Evolutionary conservation across 2,113 vertebrate species (phyloP).

Genomic region (Rutilus rutilus): DNA sequence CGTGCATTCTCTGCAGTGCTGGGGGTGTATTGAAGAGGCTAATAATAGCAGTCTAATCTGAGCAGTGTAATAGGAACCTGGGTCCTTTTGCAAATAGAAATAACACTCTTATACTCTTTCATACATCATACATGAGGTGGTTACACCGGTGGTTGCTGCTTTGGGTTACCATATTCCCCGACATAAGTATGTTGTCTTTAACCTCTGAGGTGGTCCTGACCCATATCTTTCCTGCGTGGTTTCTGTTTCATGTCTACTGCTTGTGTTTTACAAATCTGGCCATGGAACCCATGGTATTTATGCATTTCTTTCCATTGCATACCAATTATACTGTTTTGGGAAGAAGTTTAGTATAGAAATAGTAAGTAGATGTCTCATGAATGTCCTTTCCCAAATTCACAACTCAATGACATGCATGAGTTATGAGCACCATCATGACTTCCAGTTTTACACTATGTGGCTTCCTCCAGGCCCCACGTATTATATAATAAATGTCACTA

Average conservation of each 20-base stretch:
- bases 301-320: neutral
- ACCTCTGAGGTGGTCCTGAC: conserved; percentile 6
- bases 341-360: neutral
- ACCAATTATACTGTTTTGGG: neutral
- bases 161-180: neutral
- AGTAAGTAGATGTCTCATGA: neutral
- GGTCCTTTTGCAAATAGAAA: conserved; percentile 40
- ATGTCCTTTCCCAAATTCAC: neutral
- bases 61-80: conserved; percentile 37
- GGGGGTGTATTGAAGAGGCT: conserved; percentile 43
- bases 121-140: conserved; percentile 2
- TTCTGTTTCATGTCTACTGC: neutral
- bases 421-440: neutral
- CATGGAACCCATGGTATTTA: neutral
- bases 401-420: neutral
- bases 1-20: conserved; percentile 40
- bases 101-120: conserved; percentile 1
- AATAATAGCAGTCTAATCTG: conserved; percentile 59
- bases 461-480: neutral
- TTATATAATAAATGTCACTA: conserved; percentile 18
- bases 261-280: neutral
- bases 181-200: conserved; percentile 25
- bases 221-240: conserved; percentile 5
- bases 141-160: neutral
- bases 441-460: neutral